phyloP scores from a whole-genome alignment of 1,140 invertebrate species.

The Dendrolimus kikuchii region DNA sequence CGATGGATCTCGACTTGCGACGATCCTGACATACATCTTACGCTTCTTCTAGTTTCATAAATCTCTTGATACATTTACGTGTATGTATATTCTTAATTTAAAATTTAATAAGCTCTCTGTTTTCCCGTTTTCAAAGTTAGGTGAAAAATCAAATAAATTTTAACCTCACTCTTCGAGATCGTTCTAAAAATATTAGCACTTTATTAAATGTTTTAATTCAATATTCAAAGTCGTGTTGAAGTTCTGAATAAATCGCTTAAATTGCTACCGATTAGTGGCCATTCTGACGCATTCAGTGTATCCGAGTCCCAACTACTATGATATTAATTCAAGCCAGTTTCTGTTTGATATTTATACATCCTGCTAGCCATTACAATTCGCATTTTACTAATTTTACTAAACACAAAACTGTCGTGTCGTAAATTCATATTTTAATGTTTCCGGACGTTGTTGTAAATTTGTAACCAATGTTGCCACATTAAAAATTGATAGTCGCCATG shows the following conservation, averaged over 20 bases:
- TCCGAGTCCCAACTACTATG: constrained; percentile 28
- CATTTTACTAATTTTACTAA: constrained; percentile 63
- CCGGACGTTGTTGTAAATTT: constrained; percentile 45
- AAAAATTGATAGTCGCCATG: constrained; percentile 62
- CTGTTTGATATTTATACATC: constrained; percentile 56
- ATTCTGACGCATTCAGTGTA: constrained; percentile 37
- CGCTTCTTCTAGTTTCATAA: no score
- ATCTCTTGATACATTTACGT: no score
- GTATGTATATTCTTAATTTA: no score
- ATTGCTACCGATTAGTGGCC: constrained; percentile 23
- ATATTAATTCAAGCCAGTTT: constrained; percentile 50
- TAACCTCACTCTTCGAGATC: background rate
- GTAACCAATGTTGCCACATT: constrained; percentile 54
- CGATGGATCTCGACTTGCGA: no score
- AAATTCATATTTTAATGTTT: constrained; percentile 69
- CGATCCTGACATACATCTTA: no score
- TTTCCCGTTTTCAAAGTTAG: background rate
- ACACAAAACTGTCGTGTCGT: constrained; percentile 42
- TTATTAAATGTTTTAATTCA: constrained; percentile 12
- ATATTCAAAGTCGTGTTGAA: constrained; percentile 5
- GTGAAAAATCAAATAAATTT: background rate
- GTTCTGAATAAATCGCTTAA: constrained; percentile 8
- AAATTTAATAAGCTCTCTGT: background rate
- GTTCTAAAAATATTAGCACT: constrained; percentile 13
- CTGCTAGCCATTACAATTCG: constrained; percentile 43